phyloP scores from a whole-genome alignment of 1,140 invertebrate species.

The Mercenaria mercenaria region DNA sequence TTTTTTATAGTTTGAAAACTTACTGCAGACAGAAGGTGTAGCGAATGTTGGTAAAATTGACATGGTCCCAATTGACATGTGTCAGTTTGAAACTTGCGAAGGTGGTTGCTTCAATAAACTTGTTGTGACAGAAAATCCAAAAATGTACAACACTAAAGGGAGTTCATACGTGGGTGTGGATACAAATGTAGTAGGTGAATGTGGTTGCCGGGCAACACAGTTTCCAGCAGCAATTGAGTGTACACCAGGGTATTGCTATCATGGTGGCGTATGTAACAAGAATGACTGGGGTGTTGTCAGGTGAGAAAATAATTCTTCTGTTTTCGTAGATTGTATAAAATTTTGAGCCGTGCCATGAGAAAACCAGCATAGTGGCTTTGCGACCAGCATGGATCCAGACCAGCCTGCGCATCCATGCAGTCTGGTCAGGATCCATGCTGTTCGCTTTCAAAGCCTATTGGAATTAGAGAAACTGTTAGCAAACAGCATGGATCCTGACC shows the following conservation, averaged over 20 bases:
- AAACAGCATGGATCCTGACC: no score
- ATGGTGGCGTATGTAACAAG: slow-evolving; percentile 94
- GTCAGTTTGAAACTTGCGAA: slow-evolving; percentile 97
- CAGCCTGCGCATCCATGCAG: no score
- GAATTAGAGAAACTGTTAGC: no score
- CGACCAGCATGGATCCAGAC: no score
- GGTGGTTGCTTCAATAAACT: slow-evolving; percentile 96
- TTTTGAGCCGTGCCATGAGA: no score
- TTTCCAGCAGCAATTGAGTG: slow-evolving; percentile 88
- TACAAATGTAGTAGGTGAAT: slow-evolving; percentile 95
- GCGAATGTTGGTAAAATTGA: slow-evolving; percentile 92
- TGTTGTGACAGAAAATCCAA: slow-evolving; percentile 91
- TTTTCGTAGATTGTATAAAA: no score
- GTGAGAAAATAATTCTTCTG: slow-evolving; percentile 87
- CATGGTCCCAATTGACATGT: slow-evolving; percentile 99
- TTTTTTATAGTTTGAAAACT: slow-evolving; percentile 33
- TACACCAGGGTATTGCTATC: slow-evolving; percentile 95
- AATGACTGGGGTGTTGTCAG: slow-evolving; percentile 93
- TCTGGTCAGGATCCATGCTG: no score
- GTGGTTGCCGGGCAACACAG: slow-evolving; percentile 84
- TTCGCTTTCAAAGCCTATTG: no score
- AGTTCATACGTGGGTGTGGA: slow-evolving; percentile 97
- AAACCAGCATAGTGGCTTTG: no score
- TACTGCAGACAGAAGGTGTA: background rate
- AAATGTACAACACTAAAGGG: slow-evolving; percentile 98